These are phyloP conservation scores for Macropus fuliginosus DNA, from an alignment of 2,797 vertebrate species.

Conservation along the genomic window DNA sequence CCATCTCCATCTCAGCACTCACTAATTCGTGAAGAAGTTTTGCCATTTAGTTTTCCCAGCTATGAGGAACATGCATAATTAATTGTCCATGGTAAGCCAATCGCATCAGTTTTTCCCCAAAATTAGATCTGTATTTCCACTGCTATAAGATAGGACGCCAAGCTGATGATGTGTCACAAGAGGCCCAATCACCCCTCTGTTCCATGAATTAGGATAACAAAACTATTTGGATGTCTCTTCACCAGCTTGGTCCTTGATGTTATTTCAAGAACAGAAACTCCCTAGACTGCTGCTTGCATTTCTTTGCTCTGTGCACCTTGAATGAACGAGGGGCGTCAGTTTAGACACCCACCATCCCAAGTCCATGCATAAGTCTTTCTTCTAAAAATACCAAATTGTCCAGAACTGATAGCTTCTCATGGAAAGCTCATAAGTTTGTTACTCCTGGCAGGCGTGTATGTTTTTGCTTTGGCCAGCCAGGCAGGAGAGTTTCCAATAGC, in stretches of 20 bases:
- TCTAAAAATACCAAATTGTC: constrained; percentile 64
- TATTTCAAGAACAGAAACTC: constrained; percentile 12
- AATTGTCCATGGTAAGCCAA: neutral
- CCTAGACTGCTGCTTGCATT: neutral
- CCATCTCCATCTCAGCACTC: constrained; percentile 21
- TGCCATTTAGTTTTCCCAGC: constrained; percentile 22
- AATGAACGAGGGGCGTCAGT: neutral
- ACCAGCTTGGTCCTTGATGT: neutral
- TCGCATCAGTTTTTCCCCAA: constrained; percentile 25
- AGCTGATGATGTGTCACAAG: neutral
- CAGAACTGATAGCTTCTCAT: constrained; percentile 67
- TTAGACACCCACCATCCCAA: neutral
- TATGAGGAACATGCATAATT: constrained; percentile 7
- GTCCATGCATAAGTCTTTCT: constrained; percentile 46
- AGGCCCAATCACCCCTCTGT: constrained; percentile 19
- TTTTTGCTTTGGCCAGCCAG: constrained; percentile 66
- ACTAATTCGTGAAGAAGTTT: constrained; percentile 24
- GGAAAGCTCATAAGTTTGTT: constrained; percentile 67
- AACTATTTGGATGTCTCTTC: constrained; percentile 24
- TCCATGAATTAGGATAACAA: constrained; percentile 10
- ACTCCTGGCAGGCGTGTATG: constrained; percentile 60
- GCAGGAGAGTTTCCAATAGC: constrained; percentile 51
- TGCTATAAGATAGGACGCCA: neutral
- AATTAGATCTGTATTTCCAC: constrained; percentile 10
- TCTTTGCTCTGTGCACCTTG: constrained; percentile 15